phyloP scores from a whole-genome alignment of 2,797 vertebrate genomes.

The Sebastes cheni region DNA sequence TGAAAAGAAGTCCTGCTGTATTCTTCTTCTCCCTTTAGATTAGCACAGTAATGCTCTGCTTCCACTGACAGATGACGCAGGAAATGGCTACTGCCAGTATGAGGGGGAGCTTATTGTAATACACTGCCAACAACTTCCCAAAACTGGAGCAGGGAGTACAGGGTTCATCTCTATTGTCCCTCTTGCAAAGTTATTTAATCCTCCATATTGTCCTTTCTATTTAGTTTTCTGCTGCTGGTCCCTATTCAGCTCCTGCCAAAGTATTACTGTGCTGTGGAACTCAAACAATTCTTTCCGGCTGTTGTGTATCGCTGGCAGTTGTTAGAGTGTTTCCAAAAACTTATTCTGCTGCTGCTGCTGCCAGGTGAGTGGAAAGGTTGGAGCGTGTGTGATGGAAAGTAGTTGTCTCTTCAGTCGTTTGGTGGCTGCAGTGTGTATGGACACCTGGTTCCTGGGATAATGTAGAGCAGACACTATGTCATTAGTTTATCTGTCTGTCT shows the following conservation, averaged over 20 bases:
- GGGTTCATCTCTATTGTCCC: slow-evolving; percentile 62
- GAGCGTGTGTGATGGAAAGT: not conserved
- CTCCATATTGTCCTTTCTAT: slow-evolving; percentile 57
- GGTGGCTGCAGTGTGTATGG: not conserved
- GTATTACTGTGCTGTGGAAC: slow-evolving; percentile 51
- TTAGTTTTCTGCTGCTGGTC: slow-evolving; percentile 43
- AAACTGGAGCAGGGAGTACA: slow-evolving; percentile 57
- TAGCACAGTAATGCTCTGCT: slow-evolving; percentile 18
- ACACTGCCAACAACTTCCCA: slow-evolving; percentile 70
- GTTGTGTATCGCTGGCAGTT: slow-evolving; percentile 35
- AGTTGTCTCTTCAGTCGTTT: not conserved
- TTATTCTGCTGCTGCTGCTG: slow-evolving; percentile 15
- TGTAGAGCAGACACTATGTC: not conserved
- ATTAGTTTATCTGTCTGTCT: not conserved
- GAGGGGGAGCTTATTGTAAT: slow-evolving; percentile 51
- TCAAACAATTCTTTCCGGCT: slow-evolving; percentile 23
- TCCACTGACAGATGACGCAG: slow-evolving; percentile 55
- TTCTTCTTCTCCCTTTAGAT: slow-evolving; percentile 4
- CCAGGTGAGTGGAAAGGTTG: not conserved
- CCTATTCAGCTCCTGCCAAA: slow-evolving; percentile 61
- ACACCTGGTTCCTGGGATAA: not conserved
- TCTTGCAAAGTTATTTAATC: slow-evolving; percentile 66
- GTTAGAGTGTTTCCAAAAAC: slow-evolving; percentile 21
- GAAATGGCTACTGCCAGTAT: slow-evolving; percentile 52
- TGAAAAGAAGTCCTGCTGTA: not conserved